These are phyloP conservation scores for Machimus atricapillus DNA, from an alignment of 2,888 invertebrate species.

Conservation along the genomic window DNA sequence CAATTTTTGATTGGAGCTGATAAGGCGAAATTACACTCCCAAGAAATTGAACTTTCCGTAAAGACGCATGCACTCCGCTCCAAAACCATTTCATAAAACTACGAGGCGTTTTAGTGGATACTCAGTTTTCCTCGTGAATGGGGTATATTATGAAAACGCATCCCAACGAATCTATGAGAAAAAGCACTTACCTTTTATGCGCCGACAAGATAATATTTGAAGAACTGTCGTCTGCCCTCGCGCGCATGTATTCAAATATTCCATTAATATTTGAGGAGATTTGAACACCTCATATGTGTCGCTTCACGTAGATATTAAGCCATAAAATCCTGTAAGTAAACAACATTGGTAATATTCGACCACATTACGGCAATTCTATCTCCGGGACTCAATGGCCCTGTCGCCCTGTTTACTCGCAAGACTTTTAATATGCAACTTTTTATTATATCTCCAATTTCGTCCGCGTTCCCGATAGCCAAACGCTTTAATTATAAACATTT, in stretches of 20 bases:
- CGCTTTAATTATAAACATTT: neutral
- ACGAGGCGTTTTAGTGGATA: neutral
- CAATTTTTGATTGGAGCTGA: neutral
- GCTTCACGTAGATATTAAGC: constrained; percentile 15
- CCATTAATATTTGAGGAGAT: constrained; percentile 45
- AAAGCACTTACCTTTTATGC: neutral
- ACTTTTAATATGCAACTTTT: neutral
- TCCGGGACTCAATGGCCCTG: neutral
- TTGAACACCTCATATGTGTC: constrained; percentile 44
- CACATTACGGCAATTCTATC: neutral
- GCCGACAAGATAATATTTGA: neutral
- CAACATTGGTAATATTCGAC: neutral
- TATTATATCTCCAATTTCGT: neutral
- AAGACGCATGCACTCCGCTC: neutral
- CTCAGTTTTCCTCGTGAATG: neutral
- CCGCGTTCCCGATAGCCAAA: neutral
- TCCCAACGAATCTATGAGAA: neutral
- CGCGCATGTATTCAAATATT: constrained; percentile 43
- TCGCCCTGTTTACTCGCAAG: neutral
- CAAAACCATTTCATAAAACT: neutral
- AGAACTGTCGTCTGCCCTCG: neutral
- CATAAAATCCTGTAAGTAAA: neutral
- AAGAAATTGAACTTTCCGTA: neutral
- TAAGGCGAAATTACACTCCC: neutral
- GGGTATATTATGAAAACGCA: neutral